These are phyloP conservation scores for Drosophila serrata DNA, from an alignment of 1,140 invertebrate species.

Conservation along the genomic window DNA sequence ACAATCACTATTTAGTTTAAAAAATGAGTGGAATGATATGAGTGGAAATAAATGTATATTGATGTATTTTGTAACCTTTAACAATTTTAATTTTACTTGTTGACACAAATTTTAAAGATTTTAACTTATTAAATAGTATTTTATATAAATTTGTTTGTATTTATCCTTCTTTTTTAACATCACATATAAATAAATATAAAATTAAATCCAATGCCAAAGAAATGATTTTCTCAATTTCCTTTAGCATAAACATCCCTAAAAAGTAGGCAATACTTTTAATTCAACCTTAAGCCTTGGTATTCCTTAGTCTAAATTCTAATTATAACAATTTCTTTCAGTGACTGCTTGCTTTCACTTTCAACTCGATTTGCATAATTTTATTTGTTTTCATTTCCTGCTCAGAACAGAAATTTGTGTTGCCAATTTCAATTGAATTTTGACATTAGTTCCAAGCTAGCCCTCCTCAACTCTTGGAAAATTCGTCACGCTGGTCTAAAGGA, in stretches of 20 bases:
- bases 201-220: neutral
- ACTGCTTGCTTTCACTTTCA: conserved; percentile 43
- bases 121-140: too few species aligned
- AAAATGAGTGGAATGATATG: too few species aligned
- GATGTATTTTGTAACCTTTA: too few species aligned
- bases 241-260: too few species aligned
- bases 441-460: conserved; percentile 61
- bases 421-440: conserved; percentile 79
- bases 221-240: neutral
- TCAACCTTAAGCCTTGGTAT: neutral
- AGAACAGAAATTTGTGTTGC: conserved; percentile 27
- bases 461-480: conserved; percentile 28
- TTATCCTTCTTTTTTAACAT: neutral
- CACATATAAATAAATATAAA: too few species aligned
- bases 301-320: neutral
- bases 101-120: neutral
- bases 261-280: neutral
- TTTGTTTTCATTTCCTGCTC: conserved; percentile 70
- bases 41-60: too few species aligned
- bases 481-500: conserved; percentile 44
- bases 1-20: too few species aligned
- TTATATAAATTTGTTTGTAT: neutral
- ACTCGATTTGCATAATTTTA: conserved; percentile 73
- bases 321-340: neutral
- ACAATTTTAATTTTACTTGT: neutral